phyloP scores from a whole-genome alignment of 1,140 invertebrate genomes.

The Nasonia longicornis region DNA sequence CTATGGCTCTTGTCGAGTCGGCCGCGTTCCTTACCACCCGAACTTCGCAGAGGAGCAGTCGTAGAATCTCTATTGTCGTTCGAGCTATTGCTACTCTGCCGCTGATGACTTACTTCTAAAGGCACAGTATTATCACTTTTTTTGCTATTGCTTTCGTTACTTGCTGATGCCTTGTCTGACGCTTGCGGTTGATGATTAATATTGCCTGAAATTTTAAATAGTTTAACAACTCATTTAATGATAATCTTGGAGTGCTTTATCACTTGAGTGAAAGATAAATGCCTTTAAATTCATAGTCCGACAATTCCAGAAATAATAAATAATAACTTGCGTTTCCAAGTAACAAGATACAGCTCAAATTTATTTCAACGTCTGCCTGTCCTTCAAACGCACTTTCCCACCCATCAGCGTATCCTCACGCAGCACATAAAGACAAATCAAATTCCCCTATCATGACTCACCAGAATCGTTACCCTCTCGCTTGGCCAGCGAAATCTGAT shows the following conservation, averaged over 20 bases:
- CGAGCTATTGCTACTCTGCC: background rate
- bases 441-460: constrained; percentile 27
- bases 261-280: too few species aligned
- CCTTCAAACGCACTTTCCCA: background rate
- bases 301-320: too few species aligned
- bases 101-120: constrained; percentile 48
- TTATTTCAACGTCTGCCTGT: background rate
- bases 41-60: background rate
- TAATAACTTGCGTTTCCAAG: background rate
- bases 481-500: constrained; percentile 19
- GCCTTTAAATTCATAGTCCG: too few species aligned
- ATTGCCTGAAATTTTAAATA: constrained; percentile 19
- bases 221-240: background rate
- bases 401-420: background rate
- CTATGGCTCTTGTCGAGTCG: constrained; percentile 82
- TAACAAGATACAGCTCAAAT: background rate
- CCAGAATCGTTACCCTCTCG: background rate
- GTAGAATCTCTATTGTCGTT: constrained; percentile 23
- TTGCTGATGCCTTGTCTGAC: background rate
- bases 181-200: constrained; percentile 7
- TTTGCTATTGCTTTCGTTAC: constrained; percentile 49
- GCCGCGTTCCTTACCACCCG: constrained; percentile 61
- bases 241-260: background rate
- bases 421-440: background rate
- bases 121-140: constrained; percentile 54